Evolutionary conservation across 2,113 vertebrate species (phyloP), one percentile per base, ranked within the genome.

Genomic region (Dasyurus viverrinus): DNA sequence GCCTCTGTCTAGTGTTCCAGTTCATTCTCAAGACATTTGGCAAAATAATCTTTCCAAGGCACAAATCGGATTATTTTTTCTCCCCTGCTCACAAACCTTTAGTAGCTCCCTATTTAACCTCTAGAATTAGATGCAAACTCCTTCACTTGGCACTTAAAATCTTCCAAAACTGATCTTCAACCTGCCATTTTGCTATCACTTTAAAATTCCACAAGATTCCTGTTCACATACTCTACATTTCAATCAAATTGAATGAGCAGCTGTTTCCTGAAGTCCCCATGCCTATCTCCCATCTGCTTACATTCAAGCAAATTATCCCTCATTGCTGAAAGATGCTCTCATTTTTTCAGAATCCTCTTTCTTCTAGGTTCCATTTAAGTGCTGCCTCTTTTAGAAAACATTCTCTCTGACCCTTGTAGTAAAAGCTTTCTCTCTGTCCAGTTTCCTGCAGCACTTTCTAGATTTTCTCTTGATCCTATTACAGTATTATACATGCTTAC

Each of bases 121-220:
- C n/a, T 84, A 84, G 68, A 42, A 84, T 84, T 84, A 42, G 19
- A 84, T 42, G 68, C 42, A 84, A 84, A 84, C 68, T 84, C 19
- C n/a, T 84, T 84, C 16, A 42, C 68, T 23, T 42, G n/a, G 36
- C 68, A 84, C 16, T 42, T 84, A 84, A 42, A 7, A 42, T 6
- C 36, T 84, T 84, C n/a, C n/a, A 42, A 84, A 84, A 84, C 23
- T 84, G 68, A 7, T 42, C n/a, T 36, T 19, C 19, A 84, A 42
- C 68, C n/a, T 84, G n/a, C n/a, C 68, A 84, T 84, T 84, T 42
- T 84, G 36, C 16, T n/a, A n/a, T 42, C n/a, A 26, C 48, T 95
- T 55, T 94, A 90, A 90, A 53, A 14, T 90, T 90, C 26, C 50
- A 90, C 89, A 96, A 97, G 53, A 36, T 96, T 57, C 52, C 4